Base-by-base conservation (phyloP, 2,888 invertebrate genomes). In the Clusia tigrina region DNA sequence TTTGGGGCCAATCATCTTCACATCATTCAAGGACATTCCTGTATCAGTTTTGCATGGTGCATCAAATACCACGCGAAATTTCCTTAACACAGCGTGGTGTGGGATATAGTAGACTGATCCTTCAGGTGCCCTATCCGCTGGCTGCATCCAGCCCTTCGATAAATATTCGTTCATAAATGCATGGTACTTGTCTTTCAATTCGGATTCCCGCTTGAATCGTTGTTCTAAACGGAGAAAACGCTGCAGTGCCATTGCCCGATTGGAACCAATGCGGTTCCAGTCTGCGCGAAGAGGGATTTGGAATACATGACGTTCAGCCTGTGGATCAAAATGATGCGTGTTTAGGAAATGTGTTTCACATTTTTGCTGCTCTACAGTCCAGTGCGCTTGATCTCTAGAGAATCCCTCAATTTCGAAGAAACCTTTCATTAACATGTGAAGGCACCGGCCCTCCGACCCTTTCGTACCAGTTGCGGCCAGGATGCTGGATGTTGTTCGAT, bases 21-120 rank as follows among this genome's bases (percentile, higher is more conserved):
- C 54, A 24, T 60, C 51, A 37, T 48, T 60, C n/a, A 60, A 20
- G 12, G 61, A 55, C 38, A 60, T 1, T 17, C 56, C 61, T 12
- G 61, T 37, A 32, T 51, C 56, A 52, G 61, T 56, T 38, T 37
- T 37, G 38, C 61, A 60, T n/a, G 54, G 48, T 10, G 60, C 60
- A 32, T 55, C 55, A 24, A 60, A 60, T 26, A 53, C 60, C 2
- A 51, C 51, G 1, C 60, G 54, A 22, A 60, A 60, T 38, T 60
- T 60, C 22, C 51, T 54, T 12, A 55, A 25, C 32, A 60, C 46
- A 10, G 60, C 60, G 23, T 60, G 60, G 24, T 60, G 60, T 24
- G 42, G 42, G 5, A 53, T 48, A 22, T 48, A 48, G 15, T 48
- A 48, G 48, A 22, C 48, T 20, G 20, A 22, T 5, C 58, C 52